phyloP scores from a whole-genome alignment of 2,888 invertebrate species.

The Leptothorax acervorum region DNA sequence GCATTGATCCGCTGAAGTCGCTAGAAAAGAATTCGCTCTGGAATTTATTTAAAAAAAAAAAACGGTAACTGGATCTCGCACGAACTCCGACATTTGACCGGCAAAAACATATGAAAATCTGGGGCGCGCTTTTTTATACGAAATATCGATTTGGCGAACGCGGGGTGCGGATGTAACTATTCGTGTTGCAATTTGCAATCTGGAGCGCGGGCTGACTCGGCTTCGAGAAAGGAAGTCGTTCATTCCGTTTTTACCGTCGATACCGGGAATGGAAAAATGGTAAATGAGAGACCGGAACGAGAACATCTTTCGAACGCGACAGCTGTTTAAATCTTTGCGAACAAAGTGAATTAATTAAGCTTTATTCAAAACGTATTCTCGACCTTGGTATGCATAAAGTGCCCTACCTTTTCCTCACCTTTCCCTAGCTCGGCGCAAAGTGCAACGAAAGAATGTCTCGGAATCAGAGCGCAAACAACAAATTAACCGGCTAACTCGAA shows the following conservation, averaged over 20 bases:
- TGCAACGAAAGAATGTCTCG: conserved; percentile 54
- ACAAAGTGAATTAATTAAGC: conserved; percentile 51
- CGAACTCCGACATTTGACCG: conserved; percentile 31
- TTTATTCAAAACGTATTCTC: conserved; percentile 6
- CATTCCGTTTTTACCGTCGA: conserved; percentile 36
- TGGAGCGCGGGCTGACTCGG: conserved; percentile 12
- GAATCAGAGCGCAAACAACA: conserved; percentile 76
- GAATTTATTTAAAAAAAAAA: conserved; percentile 30
- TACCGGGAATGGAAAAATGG: background rate
- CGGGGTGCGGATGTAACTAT: conserved; percentile 37
- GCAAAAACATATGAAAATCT: conserved; percentile 54
- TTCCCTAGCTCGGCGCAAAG: background rate
- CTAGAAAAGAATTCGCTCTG: background rate
- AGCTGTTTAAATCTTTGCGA: conserved; percentile 1
- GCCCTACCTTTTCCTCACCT: background rate
- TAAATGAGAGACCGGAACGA: conserved; percentile 15
- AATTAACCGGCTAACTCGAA: conserved; percentile 78
- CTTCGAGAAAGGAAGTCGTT: conserved; percentile 43
- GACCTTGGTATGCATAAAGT: conserved; percentile 26
- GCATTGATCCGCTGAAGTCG: conserved; percentile 10
- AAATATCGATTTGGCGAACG: conserved; percentile 42
- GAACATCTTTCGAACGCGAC: conserved; percentile 4
- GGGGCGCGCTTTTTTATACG: conserved; percentile 35
- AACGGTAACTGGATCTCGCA: conserved; percentile 23
- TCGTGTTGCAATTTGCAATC: conserved; percentile 50